Conservation (phyloP, 2,797 vertebrate genomes). For the Rallus crepitans region DNA sequence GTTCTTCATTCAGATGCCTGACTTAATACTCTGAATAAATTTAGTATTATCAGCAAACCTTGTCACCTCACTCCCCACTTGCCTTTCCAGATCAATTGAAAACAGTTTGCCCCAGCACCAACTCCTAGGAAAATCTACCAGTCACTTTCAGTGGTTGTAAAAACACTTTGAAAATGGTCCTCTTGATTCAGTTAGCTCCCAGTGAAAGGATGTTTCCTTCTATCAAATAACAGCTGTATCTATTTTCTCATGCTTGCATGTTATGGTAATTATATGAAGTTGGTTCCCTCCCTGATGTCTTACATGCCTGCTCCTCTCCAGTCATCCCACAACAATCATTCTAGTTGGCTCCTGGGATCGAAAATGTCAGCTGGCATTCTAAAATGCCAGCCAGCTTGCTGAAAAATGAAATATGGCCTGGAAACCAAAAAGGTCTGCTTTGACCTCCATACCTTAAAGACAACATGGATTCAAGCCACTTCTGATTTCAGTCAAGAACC, state of each 20-base stretch:
- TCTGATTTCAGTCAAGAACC: background rate
- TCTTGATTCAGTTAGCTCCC: background rate
- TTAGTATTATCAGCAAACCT: background rate
- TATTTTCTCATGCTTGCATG: background rate
- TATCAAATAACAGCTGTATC: background rate
- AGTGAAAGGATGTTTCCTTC: background rate
- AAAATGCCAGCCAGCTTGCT: background rate
- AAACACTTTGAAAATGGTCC: background rate
- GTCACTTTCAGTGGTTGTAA: background rate
- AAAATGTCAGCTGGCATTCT: background rate
- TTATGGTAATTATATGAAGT: background rate
- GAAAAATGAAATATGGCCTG: background rate
- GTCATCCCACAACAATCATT: background rate
- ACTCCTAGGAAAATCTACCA: background rate
- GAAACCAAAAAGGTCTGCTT: background rate
- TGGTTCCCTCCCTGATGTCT: background rate
- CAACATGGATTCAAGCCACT: background rate
- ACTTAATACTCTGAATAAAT: slow-evolving; percentile 22
- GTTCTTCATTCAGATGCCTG: background rate
- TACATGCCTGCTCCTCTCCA: background rate
- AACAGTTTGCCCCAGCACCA: background rate
- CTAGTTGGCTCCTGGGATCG: background rate
- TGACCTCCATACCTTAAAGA: background rate
- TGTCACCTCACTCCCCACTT: background rate
- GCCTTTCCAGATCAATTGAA: background rate